A percentile compares a stretch with the other conserved stretches of the same genome.
phyloP scores from a whole-genome alignment of 1,140 invertebrate species.

The Papilio dardanus region DNA sequence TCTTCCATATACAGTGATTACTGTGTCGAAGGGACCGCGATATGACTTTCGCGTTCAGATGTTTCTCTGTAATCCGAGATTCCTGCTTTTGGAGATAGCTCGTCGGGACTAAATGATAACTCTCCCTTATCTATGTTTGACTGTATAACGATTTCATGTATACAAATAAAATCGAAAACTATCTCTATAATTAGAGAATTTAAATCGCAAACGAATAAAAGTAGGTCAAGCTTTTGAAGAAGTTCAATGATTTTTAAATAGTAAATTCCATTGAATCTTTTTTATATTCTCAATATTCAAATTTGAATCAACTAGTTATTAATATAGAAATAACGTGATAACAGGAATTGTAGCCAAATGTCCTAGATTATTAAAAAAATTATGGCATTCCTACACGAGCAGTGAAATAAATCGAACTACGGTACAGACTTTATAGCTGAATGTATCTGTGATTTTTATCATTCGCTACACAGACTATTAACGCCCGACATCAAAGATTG shows the following conservation, averaged over 20 bases:
- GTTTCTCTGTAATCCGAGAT: too few relatives aligned
- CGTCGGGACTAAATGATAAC: too few relatives aligned
- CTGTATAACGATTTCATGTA: too few relatives aligned
- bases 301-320: background rate
- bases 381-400: constrained; percentile 26
- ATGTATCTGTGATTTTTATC: constrained; percentile 27
- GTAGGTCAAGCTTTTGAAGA: background rate
- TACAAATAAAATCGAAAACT: background rate
- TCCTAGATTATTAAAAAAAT: constrained; percentile 14
- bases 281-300: background rate
- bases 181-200: background rate
- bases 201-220: background rate
- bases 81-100: too few relatives aligned
- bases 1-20: too few relatives aligned
- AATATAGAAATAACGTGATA: constrained; percentile 21
- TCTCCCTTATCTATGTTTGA: too few relatives aligned
- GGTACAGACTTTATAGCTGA: constrained; percentile 29
- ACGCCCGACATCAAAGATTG: constrained; percentile 31
- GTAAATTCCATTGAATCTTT: background rate
- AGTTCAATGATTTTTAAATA: constrained; percentile 12
- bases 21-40: too few relatives aligned
- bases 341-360: constrained; percentile 7
- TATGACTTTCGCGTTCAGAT: too few relatives aligned
- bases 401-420: constrained; percentile 37
- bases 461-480: constrained; percentile 10